A percentile compares a stretch with the other conserved stretches of the same genome.
Evolutionary conservation across 2,797 vertebrate genomes (phyloP).

Genomic region (Selene dorsalis): DNA sequence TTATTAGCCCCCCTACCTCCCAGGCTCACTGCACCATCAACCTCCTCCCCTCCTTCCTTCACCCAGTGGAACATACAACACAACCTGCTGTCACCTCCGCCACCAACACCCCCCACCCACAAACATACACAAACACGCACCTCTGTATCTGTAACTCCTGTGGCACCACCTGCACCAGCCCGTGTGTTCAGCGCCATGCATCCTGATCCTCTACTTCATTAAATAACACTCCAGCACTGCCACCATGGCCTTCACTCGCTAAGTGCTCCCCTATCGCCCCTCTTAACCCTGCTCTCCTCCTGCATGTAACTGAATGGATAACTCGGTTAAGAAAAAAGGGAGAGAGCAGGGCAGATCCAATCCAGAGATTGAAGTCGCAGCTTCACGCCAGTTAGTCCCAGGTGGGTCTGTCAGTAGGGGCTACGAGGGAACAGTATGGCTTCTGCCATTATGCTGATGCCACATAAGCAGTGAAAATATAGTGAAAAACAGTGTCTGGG

Average conservation of each 20-base stretch:
- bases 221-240: conserved; percentile 79
- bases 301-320: conserved; percentile 70
- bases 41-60: conserved; percentile 52
- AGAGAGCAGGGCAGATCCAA: conserved; percentile 47
- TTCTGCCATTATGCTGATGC: conserved; percentile 37
- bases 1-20: conserved; percentile 71
- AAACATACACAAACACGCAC: conserved; percentile 43
- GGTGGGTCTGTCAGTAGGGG: conserved; percentile 38
- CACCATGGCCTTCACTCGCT: conserved; percentile 73
- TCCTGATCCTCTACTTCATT: conserved; percentile 80
- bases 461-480: conserved; percentile 20
- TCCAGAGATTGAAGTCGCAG: conserved; percentile 59
- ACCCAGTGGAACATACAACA: conserved; percentile 64
- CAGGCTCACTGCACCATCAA: conserved; percentile 61
- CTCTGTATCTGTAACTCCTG: conserved; percentile 42
- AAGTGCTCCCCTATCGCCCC: conserved; percentile 75
- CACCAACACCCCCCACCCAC: conserved; percentile 48
- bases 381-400: conserved; percentile 43
- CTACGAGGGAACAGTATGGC: conserved; percentile 21
- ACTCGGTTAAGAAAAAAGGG: conserved; percentile 63
- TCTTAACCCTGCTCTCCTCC: conserved; percentile 68
- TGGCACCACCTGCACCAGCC: conserved; percentile 60
- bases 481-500: conserved; percentile 20
- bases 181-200: conserved; percentile 61
- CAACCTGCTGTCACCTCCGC: conserved; percentile 71